Evolutionary conservation across 2,888 invertebrate genomes (phyloP).

Genomic region (Gastrophysa polygoni): DNA sequence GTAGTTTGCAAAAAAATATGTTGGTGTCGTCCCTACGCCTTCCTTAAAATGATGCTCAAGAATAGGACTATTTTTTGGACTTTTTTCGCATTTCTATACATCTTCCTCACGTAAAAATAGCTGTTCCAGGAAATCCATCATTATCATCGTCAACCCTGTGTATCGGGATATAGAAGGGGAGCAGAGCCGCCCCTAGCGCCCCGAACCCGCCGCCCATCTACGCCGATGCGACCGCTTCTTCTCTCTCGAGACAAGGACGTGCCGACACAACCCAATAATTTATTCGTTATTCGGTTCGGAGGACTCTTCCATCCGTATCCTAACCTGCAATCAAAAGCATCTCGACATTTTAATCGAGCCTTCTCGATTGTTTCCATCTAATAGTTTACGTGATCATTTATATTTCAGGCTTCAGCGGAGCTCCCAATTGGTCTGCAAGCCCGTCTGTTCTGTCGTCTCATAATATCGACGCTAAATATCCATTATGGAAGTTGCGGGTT

Average conservation of each 20-base stretch:
- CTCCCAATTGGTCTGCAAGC: conserved; percentile 12
- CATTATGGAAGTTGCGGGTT: conserved; percentile 22
- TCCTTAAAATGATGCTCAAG: no score
- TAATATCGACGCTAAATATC: conserved; percentile 20
- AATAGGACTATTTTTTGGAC: no score
- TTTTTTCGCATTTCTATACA: no score
- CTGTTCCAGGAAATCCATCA: no score
- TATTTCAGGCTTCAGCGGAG: conserved; percentile 29
- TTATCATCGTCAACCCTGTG: no score
- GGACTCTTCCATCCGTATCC: conserved; percentile 26
- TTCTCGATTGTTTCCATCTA: conserved; percentile 37
- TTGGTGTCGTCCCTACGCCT: no score
- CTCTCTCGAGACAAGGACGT: conserved; percentile 22
- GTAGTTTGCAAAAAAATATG: no score
- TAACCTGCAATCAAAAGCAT: conserved; percentile 28
- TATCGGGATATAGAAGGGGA: no score
- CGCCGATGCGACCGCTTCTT: no score
- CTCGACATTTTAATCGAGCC: conserved; percentile 32
- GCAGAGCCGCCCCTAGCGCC: not conserved
- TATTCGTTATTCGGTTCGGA: conserved; percentile 26
- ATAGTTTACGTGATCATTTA: conserved; percentile 37
- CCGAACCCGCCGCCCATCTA: no score
- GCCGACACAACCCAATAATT: conserved; percentile 29
- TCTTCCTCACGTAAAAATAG: no score
- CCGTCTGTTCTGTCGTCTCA: conserved; percentile 20